Evolutionary conservation across 2,888 invertebrate genomes (phyloP).

Genomic region (Rotaria socialis): DNA sequence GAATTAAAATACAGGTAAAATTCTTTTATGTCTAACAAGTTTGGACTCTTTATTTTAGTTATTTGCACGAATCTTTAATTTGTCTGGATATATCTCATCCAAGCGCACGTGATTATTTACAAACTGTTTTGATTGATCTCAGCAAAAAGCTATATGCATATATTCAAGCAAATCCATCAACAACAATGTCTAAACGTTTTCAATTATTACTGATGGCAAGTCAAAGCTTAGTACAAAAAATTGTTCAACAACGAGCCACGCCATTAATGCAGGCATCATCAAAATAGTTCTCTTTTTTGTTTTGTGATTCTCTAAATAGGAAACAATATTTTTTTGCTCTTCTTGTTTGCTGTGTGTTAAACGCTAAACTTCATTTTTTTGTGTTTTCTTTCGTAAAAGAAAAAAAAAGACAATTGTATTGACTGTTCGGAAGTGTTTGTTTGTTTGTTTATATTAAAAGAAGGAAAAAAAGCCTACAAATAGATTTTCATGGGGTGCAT

Average conservation of each 20-base stretch:
- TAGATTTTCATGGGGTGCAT: background rate
- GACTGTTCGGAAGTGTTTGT: background rate
- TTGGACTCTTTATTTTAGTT: conserved; percentile 63
- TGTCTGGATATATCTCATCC: conserved; percentile 73
- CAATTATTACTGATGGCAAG: conserved; percentile 71
- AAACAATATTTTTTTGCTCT: background rate
- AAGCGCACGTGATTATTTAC: conserved; percentile 77
- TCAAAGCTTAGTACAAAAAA: conserved; percentile 50
- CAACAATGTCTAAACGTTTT: conserved; percentile 67
- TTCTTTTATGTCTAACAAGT: background rate
- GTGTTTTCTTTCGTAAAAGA: background rate
- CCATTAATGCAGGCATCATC: background rate
- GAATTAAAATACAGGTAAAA: conserved; percentile 74
- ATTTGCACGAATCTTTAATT: conserved; percentile 78
- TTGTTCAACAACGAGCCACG: conserved; percentile 10
- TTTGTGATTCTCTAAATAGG: background rate
- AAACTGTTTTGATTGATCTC: conserved; percentile 72
- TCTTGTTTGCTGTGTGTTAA: background rate
- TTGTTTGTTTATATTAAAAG: background rate
- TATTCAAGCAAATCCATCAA: conserved; percentile 67
- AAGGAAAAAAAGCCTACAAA: background rate
- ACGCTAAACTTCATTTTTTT: background rate
- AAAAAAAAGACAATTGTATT: background rate
- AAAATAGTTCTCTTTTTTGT: background rate
- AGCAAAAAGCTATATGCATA: conserved; percentile 72